These are phyloP conservation scores for Caenorhabditis doughertyi DNA, from an alignment of 2,888 invertebrate species.

Conservation along the genomic window DNA sequence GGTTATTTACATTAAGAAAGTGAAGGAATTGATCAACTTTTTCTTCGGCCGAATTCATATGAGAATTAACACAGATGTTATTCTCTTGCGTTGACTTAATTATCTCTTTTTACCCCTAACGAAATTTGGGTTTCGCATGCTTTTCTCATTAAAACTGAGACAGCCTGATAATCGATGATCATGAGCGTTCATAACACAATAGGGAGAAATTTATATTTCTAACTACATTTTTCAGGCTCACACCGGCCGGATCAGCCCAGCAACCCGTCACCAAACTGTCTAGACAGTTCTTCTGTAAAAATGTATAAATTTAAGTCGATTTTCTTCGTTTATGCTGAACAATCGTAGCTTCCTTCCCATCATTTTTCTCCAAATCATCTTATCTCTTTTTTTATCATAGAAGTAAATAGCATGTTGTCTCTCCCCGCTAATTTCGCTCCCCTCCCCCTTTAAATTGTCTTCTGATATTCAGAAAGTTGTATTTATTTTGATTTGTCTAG, in stretches of 20 bases:
- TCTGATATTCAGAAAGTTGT: conserved; percentile 38
- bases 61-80: too few relatives aligned
- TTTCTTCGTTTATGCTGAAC: conserved; percentile 21
- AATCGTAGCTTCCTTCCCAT: conserved; percentile 9
- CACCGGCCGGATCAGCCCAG: conserved; percentile 45
- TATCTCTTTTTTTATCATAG: conserved; percentile 41
- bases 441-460: not conserved
- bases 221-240: not conserved
- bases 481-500: conserved; percentile 42
- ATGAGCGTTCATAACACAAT: too few relatives aligned
- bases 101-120: too few relatives aligned
- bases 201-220: too few relatives aligned
- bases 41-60: too few relatives aligned
- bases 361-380: conserved; percentile 15
- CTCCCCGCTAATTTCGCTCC: not conserved
- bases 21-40: too few relatives aligned
- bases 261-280: conserved; percentile 55
- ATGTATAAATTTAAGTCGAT: conserved; percentile 42
- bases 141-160: too few relatives aligned
- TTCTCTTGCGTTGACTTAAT: too few relatives aligned
- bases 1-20: not conserved
- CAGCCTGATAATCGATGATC: too few relatives aligned
- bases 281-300: conserved; percentile 47
- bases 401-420: conserved; percentile 37
- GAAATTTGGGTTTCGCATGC: too few relatives aligned